These are phyloP conservation scores for Therioaphis trifolii DNA, from an alignment of 2,888 invertebrate genomes.

Conservation along the genomic window DNA sequence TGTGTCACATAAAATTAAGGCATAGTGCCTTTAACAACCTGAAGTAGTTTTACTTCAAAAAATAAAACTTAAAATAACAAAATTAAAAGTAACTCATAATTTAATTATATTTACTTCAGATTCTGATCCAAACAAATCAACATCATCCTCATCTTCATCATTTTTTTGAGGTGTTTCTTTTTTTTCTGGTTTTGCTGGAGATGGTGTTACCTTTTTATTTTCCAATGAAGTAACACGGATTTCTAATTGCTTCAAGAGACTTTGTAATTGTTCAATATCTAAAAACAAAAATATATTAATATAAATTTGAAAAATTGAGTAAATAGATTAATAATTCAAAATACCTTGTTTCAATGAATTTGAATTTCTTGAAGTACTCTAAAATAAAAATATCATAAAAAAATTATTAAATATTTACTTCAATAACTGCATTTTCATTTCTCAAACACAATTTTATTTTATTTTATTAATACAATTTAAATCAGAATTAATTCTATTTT, in stretches of 20 bases:
- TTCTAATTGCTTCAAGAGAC: slow-evolving; percentile 71
- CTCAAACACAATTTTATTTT: too few relatives aligned
- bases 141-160: slow-evolving; percentile 79
- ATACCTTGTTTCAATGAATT: slow-evolving; percentile 44
- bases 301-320: slow-evolving; percentile 18
- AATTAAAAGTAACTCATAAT: too few relatives aligned
- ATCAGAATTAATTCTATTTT: too few relatives aligned
- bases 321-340: neutral
- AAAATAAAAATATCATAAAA: slow-evolving; percentile 5
- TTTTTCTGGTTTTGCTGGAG: slow-evolving; percentile 35
- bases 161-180: slow-evolving; percentile 63
- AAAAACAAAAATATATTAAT: slow-evolving; percentile 40
- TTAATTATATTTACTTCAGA: slow-evolving; percentile 73
- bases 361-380: slow-evolving; percentile 17
- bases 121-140: slow-evolving; percentile 85
- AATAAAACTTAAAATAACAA: too few relatives aligned
- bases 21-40: too few relatives aligned
- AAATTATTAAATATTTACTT: too few relatives aligned
- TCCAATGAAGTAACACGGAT: slow-evolving; percentile 64
- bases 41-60: too few relatives aligned
- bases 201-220: slow-evolving; percentile 30
- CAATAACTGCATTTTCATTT: too few relatives aligned
- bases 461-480: too few relatives aligned
- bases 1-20: too few relatives aligned
- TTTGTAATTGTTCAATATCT: slow-evolving; percentile 71